These are phyloP conservation scores for Amphipoea oculea DNA, from an alignment of 2,888 invertebrate species.

Conservation along the genomic window DNA sequence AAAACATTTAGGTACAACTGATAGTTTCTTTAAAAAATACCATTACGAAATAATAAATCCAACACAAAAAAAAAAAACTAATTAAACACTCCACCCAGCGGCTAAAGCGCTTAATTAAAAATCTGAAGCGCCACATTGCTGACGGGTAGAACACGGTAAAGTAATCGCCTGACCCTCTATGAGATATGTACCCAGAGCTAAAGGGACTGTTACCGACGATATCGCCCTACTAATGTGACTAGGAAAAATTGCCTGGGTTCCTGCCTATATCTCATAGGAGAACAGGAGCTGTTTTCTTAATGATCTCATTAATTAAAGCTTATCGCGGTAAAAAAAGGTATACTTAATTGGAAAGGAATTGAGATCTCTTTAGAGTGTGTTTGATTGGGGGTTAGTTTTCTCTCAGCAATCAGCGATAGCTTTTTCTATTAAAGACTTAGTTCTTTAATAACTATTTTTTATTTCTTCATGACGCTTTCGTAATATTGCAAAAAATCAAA, in stretches of 20 bases:
- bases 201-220: slow-evolving; percentile 55
- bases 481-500: background rate
- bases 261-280: slow-evolving; percentile 48
- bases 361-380: slow-evolving; percentile 15
- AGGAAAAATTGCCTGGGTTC: slow-evolving; percentile 48
- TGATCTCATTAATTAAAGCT: slow-evolving; percentile 53
- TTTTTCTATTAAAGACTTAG: too few species aligned
- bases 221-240: slow-evolving; percentile 59
- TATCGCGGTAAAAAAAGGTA: slow-evolving; percentile 39
- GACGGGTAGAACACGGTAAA: slow-evolving; percentile 44
- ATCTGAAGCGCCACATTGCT: slow-evolving; percentile 45
- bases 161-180: slow-evolving; percentile 46
- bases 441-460: background rate
- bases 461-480: background rate
- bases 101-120: slow-evolving; percentile 46
- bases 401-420: background rate
- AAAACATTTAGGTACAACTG: background rate
- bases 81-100: background rate
- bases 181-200: slow-evolving; percentile 49
- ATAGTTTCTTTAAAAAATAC: background rate
- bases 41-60: background rate
- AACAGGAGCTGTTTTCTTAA: slow-evolving; percentile 66
- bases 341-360: slow-evolving; percentile 14
- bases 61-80: slow-evolving; percentile 1
- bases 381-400: slow-evolving; percentile 25